Conservation (phyloP, 2,113 vertebrate genomes). For the Rynchops niger region DNA sequence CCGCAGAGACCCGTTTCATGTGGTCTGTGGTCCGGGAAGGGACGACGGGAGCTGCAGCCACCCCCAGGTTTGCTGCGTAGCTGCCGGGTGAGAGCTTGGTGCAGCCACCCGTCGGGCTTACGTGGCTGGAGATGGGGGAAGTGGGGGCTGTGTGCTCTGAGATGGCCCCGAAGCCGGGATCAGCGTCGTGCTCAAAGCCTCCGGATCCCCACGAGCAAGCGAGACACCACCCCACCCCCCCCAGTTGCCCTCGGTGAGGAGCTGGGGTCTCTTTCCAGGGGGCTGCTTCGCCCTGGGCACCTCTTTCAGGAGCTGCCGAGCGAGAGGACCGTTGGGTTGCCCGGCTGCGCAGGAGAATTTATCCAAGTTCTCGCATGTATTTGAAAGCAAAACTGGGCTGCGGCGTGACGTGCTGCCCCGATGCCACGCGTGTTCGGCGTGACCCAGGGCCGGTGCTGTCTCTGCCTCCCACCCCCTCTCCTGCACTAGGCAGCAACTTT, state of each 20-base stretch:
- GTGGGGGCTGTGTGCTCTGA: background rate
- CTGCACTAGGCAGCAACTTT: background rate
- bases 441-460: background rate
- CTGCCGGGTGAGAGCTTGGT: background rate
- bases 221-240: background rate
- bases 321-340: background rate
- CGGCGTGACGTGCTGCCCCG: background rate
- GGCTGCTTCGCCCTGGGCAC: background rate
- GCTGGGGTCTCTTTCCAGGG: fast-evolving
- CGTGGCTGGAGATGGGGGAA: fast-evolving
- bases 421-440: fast-evolving
- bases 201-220: fast-evolving
- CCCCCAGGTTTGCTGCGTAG: fast-evolving
- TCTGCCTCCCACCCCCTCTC: background rate
- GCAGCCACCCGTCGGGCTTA: background rate
- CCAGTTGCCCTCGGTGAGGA: fast-evolving
- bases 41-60: background rate
- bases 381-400: background rate
- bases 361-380: fast-evolving
- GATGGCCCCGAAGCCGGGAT: background rate
- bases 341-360: background rate
- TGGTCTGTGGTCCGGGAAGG: background rate
- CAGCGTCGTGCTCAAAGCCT: background rate
- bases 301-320: background rate
- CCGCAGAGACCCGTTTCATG: background rate